Base-by-base conservation (phyloP, 2,797 vertebrate species). In the Semaprochilodus insignis region DNA sequence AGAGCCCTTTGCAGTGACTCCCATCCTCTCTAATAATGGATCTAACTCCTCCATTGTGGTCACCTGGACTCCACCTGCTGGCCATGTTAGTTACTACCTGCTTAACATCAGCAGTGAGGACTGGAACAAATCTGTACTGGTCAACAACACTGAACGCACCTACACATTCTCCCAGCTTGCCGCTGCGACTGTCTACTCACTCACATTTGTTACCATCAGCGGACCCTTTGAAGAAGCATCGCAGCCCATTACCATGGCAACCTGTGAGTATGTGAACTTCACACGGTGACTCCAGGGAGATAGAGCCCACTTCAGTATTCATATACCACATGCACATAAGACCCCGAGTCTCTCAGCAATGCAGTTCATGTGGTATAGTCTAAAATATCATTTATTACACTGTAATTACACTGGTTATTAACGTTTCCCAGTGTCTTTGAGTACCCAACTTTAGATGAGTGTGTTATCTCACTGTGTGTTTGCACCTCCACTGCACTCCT, bases 261-360 rank as follows among this genome's bases (percentile, higher is more conserved):
- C 94, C 1, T 92, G 94, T 95, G 85, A 94, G 94, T 93, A 86
- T 51, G 17, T 57, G 44, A 81, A 69, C 34, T 23, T 19, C 44
- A 63, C 63, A 62, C 27, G 8, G 55, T 54, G 21, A 48, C 19
- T 48, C 44, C 10, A 48, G 8, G 2, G 11, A 48, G 8, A 10
- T 19, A 21, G 21, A 57, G 54, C 54, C 17, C 4, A 57, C 5
- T 7, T 21, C 5, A 57, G 5, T 57, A 57, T 19, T 17, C 15
- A 57, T 19, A 48, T 48, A 10, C 10, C 8, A 48, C 10, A 48
- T 48, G 44, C 44, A 48, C 44, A 48, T 13, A 48, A 44, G 40
- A 44, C 5, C 8, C 40, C 8, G 11, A 48, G 1, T 48, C 44
- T 48, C 10, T 48, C 10, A 48, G 0, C 8, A 48, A 48, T 48